A percentile compares a stretch with the other conserved stretches of the same genome.
Evolutionary conservation across 1,140 invertebrate species (phyloP).

Genomic region (Pachyrhynchus sulphureomaculatus): DNA sequence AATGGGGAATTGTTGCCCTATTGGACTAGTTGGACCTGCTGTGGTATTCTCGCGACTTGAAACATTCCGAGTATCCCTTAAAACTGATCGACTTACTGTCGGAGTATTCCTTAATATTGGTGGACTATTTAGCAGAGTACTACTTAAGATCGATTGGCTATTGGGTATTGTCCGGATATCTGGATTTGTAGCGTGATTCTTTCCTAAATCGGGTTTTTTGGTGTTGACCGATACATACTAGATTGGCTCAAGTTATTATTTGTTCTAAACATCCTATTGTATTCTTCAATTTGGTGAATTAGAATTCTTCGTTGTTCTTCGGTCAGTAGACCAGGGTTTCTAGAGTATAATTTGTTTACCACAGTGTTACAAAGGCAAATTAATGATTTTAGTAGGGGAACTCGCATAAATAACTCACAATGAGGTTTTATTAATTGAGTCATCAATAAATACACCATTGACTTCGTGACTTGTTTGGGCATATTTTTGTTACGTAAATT

Average conservation of each 20-base stretch:
- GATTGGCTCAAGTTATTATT: not conserved
- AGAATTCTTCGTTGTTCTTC: not conserved
- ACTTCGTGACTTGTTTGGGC: conserved; percentile 1
- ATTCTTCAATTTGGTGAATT: not conserved
- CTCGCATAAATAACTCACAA: not conserved
- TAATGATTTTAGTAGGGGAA: conserved; percentile 1
- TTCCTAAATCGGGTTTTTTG: not conserved
- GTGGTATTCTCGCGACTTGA: too few species aligned
- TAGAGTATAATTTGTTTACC: not conserved
- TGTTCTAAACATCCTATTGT: not conserved
- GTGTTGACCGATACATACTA: not conserved
- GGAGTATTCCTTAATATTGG: too few species aligned
- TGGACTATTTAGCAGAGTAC: too few species aligned
- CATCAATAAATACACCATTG: conserved; percentile 2
- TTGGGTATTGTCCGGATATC: too few species aligned
- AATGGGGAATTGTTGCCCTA: too few species aligned
- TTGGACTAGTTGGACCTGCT: too few species aligned
- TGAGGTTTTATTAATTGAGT: not conserved
- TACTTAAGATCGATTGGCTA: too few species aligned
- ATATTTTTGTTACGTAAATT: not conserved
- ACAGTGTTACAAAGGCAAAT: not conserved
- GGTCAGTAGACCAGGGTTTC: not conserved
- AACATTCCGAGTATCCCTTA: too few species aligned
- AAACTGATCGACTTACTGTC: too few species aligned
- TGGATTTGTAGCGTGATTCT: too few species aligned